phyloP scores from a whole-genome alignment of 2,797 vertebrate genomes.

The Eurystomus glaucurus region DNA sequence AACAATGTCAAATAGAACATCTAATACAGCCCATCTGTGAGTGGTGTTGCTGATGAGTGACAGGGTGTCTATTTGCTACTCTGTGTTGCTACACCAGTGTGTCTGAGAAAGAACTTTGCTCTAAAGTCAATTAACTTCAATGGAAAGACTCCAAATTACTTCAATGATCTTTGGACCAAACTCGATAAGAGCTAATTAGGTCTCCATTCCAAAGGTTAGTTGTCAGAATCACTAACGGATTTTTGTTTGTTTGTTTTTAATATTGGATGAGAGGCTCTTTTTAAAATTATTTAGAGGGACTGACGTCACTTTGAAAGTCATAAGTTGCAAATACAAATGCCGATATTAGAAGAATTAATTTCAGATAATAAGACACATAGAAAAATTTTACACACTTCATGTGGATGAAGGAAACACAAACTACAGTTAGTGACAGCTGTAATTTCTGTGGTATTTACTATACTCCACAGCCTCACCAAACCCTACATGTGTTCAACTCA shows the following conservation, averaged over 20 bases:
- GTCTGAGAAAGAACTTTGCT: slow-evolving; percentile 13
- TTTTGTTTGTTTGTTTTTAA: slow-evolving; percentile 49
- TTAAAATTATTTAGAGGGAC: neutral
- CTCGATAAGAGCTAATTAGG: slow-evolving; percentile 57
- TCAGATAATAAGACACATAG: neutral
- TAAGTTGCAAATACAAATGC: neutral
- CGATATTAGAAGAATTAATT: neutral
- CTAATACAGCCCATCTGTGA: neutral
- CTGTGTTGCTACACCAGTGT: neutral
- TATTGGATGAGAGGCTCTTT: neutral
- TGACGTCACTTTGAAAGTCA: neutral
- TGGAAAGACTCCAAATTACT: slow-evolving; percentile 52
- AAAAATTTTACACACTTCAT: neutral
- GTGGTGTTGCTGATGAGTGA: neutral
- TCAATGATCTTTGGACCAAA: slow-evolving; percentile 40
- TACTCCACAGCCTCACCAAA: neutral
- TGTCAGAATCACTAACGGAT: slow-evolving; percentile 38
- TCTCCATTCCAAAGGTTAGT: slow-evolving; percentile 32
- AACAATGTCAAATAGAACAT: neutral
- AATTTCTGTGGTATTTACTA: neutral
- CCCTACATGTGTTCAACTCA: neutral
- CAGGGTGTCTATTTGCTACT: neutral
- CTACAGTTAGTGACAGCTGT: neutral
- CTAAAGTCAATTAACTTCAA: slow-evolving; percentile 46
- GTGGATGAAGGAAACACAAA: neutral